phyloP scores from a whole-genome alignment of 2,113 vertebrate genomes.

The Albula glossodonta region DNA sequence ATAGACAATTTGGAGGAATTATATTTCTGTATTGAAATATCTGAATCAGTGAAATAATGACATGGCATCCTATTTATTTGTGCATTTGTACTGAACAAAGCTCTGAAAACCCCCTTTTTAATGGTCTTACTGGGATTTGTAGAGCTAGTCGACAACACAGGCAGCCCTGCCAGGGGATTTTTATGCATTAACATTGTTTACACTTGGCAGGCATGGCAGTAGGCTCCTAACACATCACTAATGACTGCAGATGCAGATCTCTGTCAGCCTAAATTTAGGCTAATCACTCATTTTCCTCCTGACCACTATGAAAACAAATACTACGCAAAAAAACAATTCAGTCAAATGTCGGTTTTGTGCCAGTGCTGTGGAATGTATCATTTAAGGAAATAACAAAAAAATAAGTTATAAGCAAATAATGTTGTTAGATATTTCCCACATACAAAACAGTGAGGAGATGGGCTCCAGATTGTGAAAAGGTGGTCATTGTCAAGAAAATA shows the following conservation, averaged over 20 bases:
- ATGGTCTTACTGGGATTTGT: not conserved
- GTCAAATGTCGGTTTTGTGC: not conserved
- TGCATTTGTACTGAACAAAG: not conserved
- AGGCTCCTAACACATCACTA: not conserved
- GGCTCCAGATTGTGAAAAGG: too few relatives aligned
- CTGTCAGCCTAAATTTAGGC: not conserved
- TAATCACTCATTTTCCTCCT: not conserved
- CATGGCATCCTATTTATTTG: not conserved
- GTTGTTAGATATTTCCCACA: too few relatives aligned
- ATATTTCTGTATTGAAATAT: not conserved
- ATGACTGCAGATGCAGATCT: not conserved
- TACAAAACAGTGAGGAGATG: not conserved
- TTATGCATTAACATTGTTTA: not conserved
- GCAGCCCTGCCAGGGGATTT: not conserved
- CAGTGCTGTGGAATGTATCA: not conserved
- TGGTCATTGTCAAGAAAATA: not conserved
- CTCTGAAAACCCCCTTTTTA: not conserved
- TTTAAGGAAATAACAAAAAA: not conserved
- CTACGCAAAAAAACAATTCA: not conserved
- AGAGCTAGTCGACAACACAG: not conserved
- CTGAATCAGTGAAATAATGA: not conserved
- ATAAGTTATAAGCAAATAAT: too few relatives aligned
- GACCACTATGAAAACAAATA: not conserved
- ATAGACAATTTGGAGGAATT: not conserved
- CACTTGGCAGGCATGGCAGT: not conserved